Evolutionary conservation across 2,113 vertebrate species (phyloP).

Genomic region (Andinoacara biseriatus): DNA sequence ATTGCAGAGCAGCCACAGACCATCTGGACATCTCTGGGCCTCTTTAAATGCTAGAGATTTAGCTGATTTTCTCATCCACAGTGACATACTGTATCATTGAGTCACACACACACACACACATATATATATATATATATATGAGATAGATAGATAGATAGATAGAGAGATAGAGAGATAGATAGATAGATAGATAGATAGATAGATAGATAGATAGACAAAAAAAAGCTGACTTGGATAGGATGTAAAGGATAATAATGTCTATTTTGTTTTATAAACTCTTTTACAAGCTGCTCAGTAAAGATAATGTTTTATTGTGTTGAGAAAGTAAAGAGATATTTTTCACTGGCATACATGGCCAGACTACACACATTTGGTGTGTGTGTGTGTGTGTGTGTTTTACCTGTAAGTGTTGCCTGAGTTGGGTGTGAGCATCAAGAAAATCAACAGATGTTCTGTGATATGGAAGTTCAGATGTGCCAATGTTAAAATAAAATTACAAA

Average conservation of each 20-base stretch:
- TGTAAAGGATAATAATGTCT: not conserved
- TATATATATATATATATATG: no score
- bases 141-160: no score
- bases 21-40: slow-evolving; percentile 58
- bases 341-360: not conserved
- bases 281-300: not conserved
- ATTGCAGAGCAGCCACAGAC: slow-evolving; percentile 18
- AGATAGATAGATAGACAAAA: not conserved
- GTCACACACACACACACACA: no score
- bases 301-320: not conserved
- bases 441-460: not conserved
- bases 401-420: not conserved
- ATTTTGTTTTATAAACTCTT: not conserved
- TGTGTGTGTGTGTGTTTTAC: not conserved
- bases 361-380: not conserved
- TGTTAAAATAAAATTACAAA: not conserved
- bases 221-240: not conserved
- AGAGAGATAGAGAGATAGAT: no score
- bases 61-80: slow-evolving; percentile 31
- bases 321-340: not conserved
- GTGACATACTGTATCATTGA: not conserved
- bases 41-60: slow-evolving; percentile 39
- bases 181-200: no score
- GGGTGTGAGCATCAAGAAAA: not conserved
- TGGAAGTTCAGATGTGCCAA: not conserved